These are phyloP conservation scores for Lota lota DNA, from an alignment of 2,113 vertebrate species.

Conservation along the genomic window DNA sequence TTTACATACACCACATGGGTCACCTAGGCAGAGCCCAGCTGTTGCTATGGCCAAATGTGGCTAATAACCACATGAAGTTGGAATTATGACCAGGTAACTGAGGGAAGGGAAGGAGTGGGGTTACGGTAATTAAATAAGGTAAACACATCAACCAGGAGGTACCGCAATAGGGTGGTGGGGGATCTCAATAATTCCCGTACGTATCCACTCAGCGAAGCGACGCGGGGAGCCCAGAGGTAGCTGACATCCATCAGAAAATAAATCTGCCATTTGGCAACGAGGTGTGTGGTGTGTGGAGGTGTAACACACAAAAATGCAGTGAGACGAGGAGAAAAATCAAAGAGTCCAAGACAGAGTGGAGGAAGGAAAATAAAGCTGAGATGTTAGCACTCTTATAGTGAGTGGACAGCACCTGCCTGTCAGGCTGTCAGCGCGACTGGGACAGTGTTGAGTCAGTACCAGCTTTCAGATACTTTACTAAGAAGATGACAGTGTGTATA, in stretches of 20 bases:
- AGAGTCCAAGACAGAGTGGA: background rate
- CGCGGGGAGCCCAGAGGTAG: slow-evolving; percentile 5
- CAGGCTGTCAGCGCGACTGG: slow-evolving; percentile 45
- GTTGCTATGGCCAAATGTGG: no score
- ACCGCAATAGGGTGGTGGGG: background rate
- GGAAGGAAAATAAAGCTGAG: slow-evolving; percentile 22
- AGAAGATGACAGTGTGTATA: background rate
- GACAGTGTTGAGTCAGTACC: slow-evolving; percentile 40
- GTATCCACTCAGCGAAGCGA: slow-evolving; percentile 39
- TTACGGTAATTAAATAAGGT: no score
- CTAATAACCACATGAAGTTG: no score
- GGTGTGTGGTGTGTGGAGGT: background rate
- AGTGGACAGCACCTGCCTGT: slow-evolving; percentile 58
- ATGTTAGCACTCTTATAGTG: slow-evolving; percentile 69
- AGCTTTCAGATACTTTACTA: background rate
- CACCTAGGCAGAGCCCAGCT: no score
- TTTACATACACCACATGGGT: no score
- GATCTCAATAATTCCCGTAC: slow-evolving; percentile 46
- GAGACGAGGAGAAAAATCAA: slow-evolving; percentile 6
- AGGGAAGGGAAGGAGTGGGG: slow-evolving; percentile 11
- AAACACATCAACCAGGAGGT: no score
- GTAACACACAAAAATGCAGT: background rate
- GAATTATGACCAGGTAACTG: background rate
- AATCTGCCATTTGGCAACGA: background rate
- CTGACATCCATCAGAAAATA: slow-evolving; percentile 36